These are phyloP conservation scores for Rhaphigaster nebulosa DNA, from an alignment of 2,888 invertebrate species.

Conservation along the genomic window DNA sequence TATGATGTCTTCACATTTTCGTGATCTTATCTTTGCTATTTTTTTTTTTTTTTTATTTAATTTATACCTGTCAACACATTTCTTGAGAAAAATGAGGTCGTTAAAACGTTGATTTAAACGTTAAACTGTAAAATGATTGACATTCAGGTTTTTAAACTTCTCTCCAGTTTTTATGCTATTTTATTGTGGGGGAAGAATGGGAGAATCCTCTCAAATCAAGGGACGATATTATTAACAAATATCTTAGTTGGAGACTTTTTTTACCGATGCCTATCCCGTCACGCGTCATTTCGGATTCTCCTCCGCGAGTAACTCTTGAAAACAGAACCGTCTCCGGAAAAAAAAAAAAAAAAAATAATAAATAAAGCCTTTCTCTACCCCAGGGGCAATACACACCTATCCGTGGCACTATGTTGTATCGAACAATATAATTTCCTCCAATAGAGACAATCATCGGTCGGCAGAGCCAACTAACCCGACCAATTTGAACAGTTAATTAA, in stretches of 20 bases:
- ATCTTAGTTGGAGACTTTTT: background rate
- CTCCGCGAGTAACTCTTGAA: background rate
- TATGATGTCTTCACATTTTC: conserved; percentile 29
- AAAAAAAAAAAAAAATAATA: too few relatives aligned
- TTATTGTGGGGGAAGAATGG: background rate
- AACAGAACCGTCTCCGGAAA: background rate
- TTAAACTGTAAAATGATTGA: background rate
- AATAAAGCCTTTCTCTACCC: background rate
- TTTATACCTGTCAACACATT: conserved; percentile 30
- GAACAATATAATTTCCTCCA: background rate
- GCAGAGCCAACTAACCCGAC: background rate
- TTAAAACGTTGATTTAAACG: background rate
- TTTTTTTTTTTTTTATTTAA: background rate
- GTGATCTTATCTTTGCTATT: background rate
- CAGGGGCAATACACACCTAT: background rate
- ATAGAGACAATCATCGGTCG: conserved; percentile 2
- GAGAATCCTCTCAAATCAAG: background rate
- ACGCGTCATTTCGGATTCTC: background rate
- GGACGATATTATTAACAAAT: background rate
- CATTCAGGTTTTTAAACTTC: background rate
- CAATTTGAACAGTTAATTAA: conserved; percentile 47
- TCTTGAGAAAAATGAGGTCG: background rate
- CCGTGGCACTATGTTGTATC: background rate
- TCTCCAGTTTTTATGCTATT: background rate
- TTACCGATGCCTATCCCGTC: background rate